Percentiles rank a stretch among this genome's conserved stretches.
Evolutionary conservation across 2,797 vertebrate species (phyloP).

Genomic region (Toxotes lorentzi): DNA sequence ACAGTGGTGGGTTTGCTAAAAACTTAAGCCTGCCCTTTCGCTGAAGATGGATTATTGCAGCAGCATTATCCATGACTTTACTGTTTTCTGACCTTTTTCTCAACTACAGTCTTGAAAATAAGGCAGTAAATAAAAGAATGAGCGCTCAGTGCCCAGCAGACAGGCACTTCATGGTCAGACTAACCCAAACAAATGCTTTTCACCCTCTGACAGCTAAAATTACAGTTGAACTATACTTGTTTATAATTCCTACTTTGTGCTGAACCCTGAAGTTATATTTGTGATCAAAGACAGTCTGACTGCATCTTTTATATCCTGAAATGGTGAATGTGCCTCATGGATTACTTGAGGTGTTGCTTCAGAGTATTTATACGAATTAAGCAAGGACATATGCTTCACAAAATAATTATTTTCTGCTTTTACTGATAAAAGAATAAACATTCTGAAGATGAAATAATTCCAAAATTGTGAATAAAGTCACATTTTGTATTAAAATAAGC

Average conservation of each 20-base stretch:
- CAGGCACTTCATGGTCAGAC: neutral
- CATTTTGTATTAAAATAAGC: neutral
- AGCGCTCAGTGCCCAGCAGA: neutral
- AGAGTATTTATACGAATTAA: neutral
- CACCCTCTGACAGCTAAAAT: neutral
- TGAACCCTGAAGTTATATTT: neutral
- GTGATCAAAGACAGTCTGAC: neutral
- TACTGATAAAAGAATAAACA: no score
- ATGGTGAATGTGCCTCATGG: neutral
- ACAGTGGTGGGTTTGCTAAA: neutral
- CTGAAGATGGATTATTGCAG: constrained; percentile 6
- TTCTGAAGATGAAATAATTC: no score
- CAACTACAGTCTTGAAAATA: neutral
- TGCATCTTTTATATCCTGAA: neutral
- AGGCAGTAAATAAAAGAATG: constrained; percentile 3
- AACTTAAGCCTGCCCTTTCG: constrained; percentile 9
- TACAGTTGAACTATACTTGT: neutral
- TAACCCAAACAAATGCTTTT: constrained; percentile 4
- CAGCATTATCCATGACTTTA: constrained; percentile 8
- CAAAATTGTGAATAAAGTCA: neutral
- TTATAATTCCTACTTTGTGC: neutral
- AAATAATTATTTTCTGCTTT: neutral
- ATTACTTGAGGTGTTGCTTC: neutral
- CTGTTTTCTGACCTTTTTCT: constrained; percentile 26
- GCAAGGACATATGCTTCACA: neutral